Percentiles rank a stretch among this genome's conserved stretches.
Conservation (phyloP, 2,113 vertebrate genomes). For the Catharus fuscescens region DNA sequence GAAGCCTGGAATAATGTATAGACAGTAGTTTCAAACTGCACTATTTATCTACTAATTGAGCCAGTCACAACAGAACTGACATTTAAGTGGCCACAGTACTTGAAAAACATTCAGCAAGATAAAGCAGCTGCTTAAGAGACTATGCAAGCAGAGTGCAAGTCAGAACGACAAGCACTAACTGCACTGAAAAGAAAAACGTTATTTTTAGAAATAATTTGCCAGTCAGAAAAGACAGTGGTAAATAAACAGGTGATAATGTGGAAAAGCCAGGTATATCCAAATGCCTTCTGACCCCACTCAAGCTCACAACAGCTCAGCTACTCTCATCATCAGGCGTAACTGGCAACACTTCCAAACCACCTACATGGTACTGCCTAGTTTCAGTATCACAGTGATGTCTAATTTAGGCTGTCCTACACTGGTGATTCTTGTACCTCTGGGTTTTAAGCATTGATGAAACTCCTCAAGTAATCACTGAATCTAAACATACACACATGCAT, state of each 20-base stretch:
- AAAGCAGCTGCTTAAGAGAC: background rate
- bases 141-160: background rate
- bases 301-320: background rate
- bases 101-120: background rate
- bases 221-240: background rate
- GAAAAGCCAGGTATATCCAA: background rate
- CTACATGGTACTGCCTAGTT: background rate
- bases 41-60: background rate
- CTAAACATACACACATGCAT: rapidly evolving
- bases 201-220: background rate
- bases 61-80: background rate
- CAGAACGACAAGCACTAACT: background rate
- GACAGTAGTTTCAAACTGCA: background rate
- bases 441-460: background rate
- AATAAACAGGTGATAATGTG: background rate
- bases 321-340: background rate
- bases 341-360: background rate
- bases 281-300: background rate
- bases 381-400: background rate
- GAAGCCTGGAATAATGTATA: background rate
- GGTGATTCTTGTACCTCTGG: background rate
- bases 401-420: background rate
- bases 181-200: background rate
- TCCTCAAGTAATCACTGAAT: background rate
- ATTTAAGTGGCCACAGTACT: background rate